These are phyloP conservation scores for Galeopsomyia nigrocyanea DNA, from an alignment of 2,888 invertebrate genomes.

Conservation along the genomic window DNA sequence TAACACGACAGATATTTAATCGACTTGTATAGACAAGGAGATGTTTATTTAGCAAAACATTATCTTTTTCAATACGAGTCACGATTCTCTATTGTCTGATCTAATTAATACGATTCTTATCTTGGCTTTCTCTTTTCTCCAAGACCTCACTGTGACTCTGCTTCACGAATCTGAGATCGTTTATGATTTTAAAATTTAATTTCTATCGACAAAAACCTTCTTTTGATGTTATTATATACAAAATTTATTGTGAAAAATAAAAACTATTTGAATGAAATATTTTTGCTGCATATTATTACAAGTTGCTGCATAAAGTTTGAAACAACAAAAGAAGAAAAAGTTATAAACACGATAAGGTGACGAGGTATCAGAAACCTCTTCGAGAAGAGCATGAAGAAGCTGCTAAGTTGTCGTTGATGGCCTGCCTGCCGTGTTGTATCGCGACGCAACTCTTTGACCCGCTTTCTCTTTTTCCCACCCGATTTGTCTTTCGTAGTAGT, in stretches of 20 bases:
- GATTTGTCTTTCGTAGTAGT: conserved; percentile 59
- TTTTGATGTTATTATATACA: too few relatives aligned
- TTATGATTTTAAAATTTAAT: too few relatives aligned
- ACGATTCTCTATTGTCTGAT: conserved; percentile 14
- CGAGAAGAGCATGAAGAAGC: conserved; percentile 47
- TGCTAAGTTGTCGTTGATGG: conserved; percentile 30
- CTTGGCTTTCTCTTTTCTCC: conserved; percentile 10
- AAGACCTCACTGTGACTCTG: neutral
- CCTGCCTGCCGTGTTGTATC: conserved; percentile 51
- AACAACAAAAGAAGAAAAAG: conserved; percentile 1
- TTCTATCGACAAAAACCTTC: too few relatives aligned
- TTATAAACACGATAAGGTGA: conserved; percentile 21
- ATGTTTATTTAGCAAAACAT: neutral
- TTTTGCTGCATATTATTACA: too few relatives aligned
- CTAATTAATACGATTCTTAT: conserved; percentile 1
- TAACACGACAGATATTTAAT: too few relatives aligned
- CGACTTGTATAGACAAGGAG: neutral
- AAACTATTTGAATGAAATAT: too few relatives aligned
- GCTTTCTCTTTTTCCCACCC: conserved; percentile 68
- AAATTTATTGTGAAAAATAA: too few relatives aligned
- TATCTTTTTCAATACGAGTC: neutral
- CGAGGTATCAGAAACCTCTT: conserved; percentile 8
- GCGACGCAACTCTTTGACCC: conserved; percentile 65
- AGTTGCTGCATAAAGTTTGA: too few relatives aligned
- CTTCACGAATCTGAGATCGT: too few relatives aligned